These are phyloP conservation scores for Lepidochrysops patricia DNA, from an alignment of 2,888 invertebrate genomes.

Conservation along the genomic window DNA sequence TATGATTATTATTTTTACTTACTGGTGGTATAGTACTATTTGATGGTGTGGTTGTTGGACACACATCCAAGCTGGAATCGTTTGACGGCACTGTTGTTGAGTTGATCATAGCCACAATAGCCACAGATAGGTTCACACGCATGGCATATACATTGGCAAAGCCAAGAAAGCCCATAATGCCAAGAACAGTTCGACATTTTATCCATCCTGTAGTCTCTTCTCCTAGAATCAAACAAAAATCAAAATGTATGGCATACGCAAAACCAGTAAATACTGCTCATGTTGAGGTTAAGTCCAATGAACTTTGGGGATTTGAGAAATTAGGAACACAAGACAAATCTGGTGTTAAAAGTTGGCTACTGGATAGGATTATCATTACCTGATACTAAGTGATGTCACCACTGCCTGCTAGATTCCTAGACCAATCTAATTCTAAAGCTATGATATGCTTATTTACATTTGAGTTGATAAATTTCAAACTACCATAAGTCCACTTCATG, in stretches of 20 bases:
- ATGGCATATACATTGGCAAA: slow-evolving; percentile 93
- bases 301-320: too few species aligned
- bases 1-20: too few species aligned
- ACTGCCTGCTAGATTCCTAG: too few species aligned
- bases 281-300: too few species aligned
- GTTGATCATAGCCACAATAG: slow-evolving; percentile 96
- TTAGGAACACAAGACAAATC: background rate
- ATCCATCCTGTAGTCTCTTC: slow-evolving; percentile 79
- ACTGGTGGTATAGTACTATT: slow-evolving; percentile 59
- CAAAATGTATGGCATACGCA: too few species aligned
- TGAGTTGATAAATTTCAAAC: too few species aligned
- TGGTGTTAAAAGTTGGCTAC: background rate
- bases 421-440: too few species aligned
- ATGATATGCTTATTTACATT: too few species aligned
- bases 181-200: slow-evolving; percentile 84
- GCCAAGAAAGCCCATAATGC: slow-evolving; percentile 89
- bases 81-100: slow-evolving; percentile 75
- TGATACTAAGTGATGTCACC: too few species aligned
- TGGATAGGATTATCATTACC: too few species aligned
- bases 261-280: too few species aligned
- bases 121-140: slow-evolving; percentile 93
- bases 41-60: slow-evolving; percentile 60
- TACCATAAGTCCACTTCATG: too few species aligned
- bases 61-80: slow-evolving; percentile 75
- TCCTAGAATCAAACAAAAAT: slow-evolving; percentile 35